Base-by-base conservation (phyloP, 2,113 vertebrate species). In the Tyto alba region DNA sequence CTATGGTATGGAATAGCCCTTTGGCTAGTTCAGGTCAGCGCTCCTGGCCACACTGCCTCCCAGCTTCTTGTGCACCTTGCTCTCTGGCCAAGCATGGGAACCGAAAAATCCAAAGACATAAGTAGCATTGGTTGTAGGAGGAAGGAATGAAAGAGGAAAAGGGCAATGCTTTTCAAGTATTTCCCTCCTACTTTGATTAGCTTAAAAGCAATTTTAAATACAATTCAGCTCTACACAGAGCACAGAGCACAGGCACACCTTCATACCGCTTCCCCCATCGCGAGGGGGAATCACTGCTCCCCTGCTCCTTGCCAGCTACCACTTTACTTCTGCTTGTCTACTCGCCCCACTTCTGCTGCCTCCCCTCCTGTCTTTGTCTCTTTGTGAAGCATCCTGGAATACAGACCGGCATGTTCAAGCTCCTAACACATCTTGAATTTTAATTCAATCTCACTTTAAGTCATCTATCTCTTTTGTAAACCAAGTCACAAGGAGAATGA, bases 401-500 rank as follows among this genome's bases (percentile, higher is more conserved):
- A n/a, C 79, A 72, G 93, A 92, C 94, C 82, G 90, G 88, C 56
- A 84, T 63, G 26, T 72, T 86, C 86, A 93, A 80, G 68, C 68
- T 93, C 73, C 62, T 86, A 93, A 30, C 64, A 95, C 34, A 81
- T 90, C 76, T 72, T 78, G 83, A 92, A 96, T 96, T 95, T 90
- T 85, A 94, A 97, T 93, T 79, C 68, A 18, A 20, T 90, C 90
- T 72, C 55, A 78, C 87, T 86, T 95, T 55, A 90, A 95, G 76
- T 64, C 43, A 87, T 94, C 83, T 57, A 15, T 90, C 82, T 93
- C 59, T 90, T 77, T 71, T 93, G 84, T 32, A 89, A 95, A 75
- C 52, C 66, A 90, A 95, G 79, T 52, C 52, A 89, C 69, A 81
- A 63, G 48, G 43, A 78, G 64, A 95, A 93, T 13, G 25, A 89